Evolutionary conservation across 2,113 vertebrate genomes (phyloP).

Genomic region (Rhynchomys soricoides): DNA sequence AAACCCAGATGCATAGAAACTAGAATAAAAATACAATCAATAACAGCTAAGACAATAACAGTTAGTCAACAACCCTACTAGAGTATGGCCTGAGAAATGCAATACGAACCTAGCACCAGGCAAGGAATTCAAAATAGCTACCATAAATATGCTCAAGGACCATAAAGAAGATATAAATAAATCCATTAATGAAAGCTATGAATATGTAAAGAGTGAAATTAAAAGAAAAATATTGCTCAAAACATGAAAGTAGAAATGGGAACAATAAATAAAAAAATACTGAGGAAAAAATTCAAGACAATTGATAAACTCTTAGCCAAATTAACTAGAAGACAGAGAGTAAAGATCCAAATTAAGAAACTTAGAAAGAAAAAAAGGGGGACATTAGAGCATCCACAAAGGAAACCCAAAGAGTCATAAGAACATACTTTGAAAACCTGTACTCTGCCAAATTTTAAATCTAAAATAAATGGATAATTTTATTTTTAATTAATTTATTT

Average conservation of each 20-base stretch:
- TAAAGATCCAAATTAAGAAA: not conserved
- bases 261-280: not conserved
- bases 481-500: too few species aligned
- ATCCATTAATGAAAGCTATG: not conserved
- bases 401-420: not conserved
- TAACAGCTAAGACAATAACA: not conserved
- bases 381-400: not conserved
- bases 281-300: not conserved
- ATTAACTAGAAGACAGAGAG: not conserved
- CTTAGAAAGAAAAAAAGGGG: not conserved
- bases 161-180: not conserved
- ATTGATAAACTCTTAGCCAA: not conserved
- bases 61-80: too few species aligned
- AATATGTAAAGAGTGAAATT: not conserved
- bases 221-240: not conserved
- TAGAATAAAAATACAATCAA: not conserved
- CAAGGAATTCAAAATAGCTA: not conserved
- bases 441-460: not conserved
- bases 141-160: not conserved
- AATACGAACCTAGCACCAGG: not conserved
- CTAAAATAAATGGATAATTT: not conserved
- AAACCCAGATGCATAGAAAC: not conserved
- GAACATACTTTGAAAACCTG: not conserved
- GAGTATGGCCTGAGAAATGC: not conserved
- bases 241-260: not conserved